A percentile compares a stretch with the other conserved stretches of the same genome.
These are phyloP conservation scores for Galaxias olidus DNA, from an alignment of 2,797 vertebrate species.

Conservation along the genomic window DNA sequence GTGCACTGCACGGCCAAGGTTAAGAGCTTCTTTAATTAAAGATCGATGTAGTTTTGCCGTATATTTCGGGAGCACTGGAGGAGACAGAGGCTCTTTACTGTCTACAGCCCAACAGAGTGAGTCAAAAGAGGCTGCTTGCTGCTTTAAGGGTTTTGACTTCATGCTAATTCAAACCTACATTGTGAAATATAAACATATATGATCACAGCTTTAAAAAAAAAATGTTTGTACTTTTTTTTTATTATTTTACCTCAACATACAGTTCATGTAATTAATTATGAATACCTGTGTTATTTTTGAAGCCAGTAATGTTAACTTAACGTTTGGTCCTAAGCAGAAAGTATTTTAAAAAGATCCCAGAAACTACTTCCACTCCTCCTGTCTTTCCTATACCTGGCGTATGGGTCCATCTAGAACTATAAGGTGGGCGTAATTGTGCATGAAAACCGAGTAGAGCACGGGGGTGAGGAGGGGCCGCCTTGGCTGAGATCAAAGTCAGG, in stretches of 20 bases:
- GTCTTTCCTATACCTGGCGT: slow-evolving; percentile 37
- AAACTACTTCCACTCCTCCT: slow-evolving; percentile 18
- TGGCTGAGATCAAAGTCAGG: slow-evolving; percentile 60
- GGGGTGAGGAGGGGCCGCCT: slow-evolving; percentile 27
- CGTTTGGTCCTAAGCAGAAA: too few relatives aligned
- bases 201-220: background rate
- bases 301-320: too few relatives aligned
- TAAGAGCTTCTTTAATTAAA: slow-evolving; percentile 87
- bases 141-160: slow-evolving; percentile 20
- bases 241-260: too few relatives aligned
- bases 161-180: too few relatives aligned
- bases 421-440: slow-evolving; percentile 21
- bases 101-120: slow-evolving; percentile 52
- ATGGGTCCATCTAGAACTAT: slow-evolving; percentile 32
- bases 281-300: too few relatives aligned
- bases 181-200: too few relatives aligned
- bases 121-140: slow-evolving; percentile 39
- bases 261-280: too few relatives aligned
- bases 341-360: slow-evolving; percentile 4
- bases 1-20: slow-evolving; percentile 77
- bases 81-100: slow-evolving; percentile 67
- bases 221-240: background rate
- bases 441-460: background rate
- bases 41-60: slow-evolving; percentile 80
- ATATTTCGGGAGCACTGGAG: slow-evolving; percentile 71